Evolutionary conservation across 2,797 vertebrate species (phyloP).

Genomic region (Nyctibius grandis): DNA sequence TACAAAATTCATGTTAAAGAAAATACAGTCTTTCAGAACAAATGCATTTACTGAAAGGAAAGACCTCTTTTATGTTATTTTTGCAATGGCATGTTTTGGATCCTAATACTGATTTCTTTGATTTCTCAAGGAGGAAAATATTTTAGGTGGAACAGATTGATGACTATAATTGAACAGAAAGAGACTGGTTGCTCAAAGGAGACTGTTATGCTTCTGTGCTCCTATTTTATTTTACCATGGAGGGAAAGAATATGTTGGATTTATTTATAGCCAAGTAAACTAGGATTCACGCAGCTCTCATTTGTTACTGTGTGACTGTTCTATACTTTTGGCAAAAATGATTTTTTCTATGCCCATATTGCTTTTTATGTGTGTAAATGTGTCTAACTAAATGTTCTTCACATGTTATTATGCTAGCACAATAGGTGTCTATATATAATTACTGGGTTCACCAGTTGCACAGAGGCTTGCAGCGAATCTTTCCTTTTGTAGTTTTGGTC

Average conservation of each 20-base stretch:
- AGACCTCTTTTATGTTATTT: conserved; percentile 8
- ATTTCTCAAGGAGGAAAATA: conserved; percentile 46
- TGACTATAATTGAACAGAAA: conserved; percentile 62
- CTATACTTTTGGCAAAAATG: conserved; percentile 33
- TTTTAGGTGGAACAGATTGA: conserved; percentile 64
- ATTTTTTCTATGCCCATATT: conserved; percentile 36
- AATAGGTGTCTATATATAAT: conserved; percentile 56
- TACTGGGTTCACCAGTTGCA: conserved; percentile 39
- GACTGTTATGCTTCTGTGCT: conserved; percentile 43
- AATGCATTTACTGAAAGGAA: conserved; percentile 3
- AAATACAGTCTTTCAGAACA: background rate
- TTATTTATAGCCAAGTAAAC: conserved; percentile 66
- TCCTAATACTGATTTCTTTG: conserved; percentile 26
- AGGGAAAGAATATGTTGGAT: conserved; percentile 53
- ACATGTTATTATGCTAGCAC: conserved; percentile 46
- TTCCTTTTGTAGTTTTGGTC: conserved; percentile 34
- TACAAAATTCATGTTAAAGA: background rate
- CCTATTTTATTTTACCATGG: conserved; percentile 51
- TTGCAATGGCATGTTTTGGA: conserved; percentile 37
- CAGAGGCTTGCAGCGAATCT: conserved; percentile 24
- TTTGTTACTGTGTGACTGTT: conserved; percentile 58
- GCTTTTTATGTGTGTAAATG: conserved; percentile 45
- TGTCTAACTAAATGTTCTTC: conserved; percentile 46
- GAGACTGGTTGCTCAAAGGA: conserved; percentile 48
- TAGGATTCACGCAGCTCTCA: conserved; percentile 56